A percentile compares a stretch with the other conserved stretches of the same genome.
phyloP scores from a whole-genome alignment of 2,113 vertebrate genomes.

The Phrynocephalus versicolor region DNA sequence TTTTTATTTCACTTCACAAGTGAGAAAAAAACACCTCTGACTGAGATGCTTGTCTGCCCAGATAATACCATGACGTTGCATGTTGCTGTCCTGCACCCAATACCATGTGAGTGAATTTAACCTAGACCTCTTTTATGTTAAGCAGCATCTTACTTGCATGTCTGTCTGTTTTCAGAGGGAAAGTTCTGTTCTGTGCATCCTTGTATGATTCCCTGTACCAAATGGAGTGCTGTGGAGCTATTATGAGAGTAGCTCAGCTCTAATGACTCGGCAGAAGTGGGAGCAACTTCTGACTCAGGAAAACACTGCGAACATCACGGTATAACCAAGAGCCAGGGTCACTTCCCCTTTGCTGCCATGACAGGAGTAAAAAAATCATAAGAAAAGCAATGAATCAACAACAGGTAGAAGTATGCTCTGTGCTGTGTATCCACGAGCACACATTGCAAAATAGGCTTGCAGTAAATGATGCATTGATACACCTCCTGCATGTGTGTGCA shows the following conservation, averaged over 20 bases:
- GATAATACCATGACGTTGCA: background rate
- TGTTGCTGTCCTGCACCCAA: constrained; percentile 1
- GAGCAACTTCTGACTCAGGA: background rate
- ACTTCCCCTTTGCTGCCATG: too few species aligned
- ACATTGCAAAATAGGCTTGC: background rate
- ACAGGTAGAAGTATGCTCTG: background rate
- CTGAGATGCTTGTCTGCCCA: background rate
- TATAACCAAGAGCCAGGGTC: background rate
- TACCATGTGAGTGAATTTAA: background rate
- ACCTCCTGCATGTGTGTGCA: too few species aligned
- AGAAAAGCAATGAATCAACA: background rate
- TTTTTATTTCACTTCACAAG: too few species aligned
- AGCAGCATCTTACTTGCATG: background rate
- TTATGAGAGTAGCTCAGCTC: background rate
- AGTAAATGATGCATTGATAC: too few species aligned
- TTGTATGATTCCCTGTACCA: background rate
- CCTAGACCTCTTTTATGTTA: background rate
- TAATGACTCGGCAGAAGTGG: constrained; percentile 2
- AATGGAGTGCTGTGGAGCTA: background rate
- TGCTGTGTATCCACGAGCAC: background rate
- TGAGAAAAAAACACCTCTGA: background rate
- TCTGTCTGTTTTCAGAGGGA: background rate
- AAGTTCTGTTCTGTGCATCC: background rate
- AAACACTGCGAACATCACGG: background rate
- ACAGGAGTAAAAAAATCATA: background rate